Evolutionary conservation across 2,888 invertebrate genomes (phyloP).

Genomic region (Metalampra italica): DNA sequence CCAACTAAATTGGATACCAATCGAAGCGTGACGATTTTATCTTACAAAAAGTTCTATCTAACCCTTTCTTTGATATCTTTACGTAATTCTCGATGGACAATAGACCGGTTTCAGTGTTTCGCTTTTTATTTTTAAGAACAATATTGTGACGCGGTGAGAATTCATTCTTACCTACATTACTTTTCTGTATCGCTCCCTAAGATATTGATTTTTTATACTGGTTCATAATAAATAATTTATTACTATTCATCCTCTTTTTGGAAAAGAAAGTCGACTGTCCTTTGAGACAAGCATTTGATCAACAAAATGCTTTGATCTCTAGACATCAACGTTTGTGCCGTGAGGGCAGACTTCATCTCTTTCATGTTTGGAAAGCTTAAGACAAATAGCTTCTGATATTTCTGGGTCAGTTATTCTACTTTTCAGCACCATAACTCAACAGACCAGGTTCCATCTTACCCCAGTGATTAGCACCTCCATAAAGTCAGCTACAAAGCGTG

Average conservation of each 20-base stretch:
- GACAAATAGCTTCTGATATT: conserved; percentile 20
- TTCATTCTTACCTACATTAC: neutral
- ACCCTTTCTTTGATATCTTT: conserved; percentile 56
- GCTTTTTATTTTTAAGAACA: conserved; percentile 28
- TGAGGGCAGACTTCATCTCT: too few relatives aligned
- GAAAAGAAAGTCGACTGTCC: neutral
- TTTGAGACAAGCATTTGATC: neutral
- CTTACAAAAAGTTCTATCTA: conserved; percentile 43
- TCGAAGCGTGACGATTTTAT: conserved; percentile 65
- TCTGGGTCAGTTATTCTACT: conserved; percentile 20
- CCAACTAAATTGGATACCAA: conserved; percentile 68
- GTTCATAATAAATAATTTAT: neutral
- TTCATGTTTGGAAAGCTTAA: conserved; percentile 5
- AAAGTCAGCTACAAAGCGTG: conserved; percentile 57
- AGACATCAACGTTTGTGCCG: conserved; percentile 5
- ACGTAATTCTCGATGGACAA: conserved; percentile 57
- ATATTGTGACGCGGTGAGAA: conserved; percentile 23
- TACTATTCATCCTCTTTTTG: neutral
- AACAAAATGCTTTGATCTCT: conserved; percentile 6
- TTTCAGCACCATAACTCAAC: conserved; percentile 22
- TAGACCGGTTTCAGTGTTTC: conserved; percentile 34
- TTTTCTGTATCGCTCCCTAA: neutral
- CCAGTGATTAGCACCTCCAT: conserved; percentile 51
- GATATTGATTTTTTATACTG: neutral
- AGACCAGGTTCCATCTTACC: conserved; percentile 14